Conservation (phyloP, 2,888 invertebrate species). For the Drosophila flavopinicola region DNA sequence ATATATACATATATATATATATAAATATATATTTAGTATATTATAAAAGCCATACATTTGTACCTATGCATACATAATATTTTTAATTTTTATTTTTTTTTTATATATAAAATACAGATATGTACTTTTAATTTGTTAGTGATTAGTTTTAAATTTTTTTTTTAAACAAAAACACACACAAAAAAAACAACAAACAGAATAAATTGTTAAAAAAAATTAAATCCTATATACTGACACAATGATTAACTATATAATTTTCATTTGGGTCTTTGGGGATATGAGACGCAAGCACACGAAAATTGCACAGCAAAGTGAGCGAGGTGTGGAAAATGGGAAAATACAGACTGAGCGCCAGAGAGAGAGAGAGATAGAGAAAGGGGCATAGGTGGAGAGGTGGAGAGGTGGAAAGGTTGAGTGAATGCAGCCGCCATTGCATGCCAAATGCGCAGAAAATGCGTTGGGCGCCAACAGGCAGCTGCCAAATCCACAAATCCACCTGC, state of each 20-base stretch:
- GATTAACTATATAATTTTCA: constrained; percentile 19
- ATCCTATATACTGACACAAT: constrained; percentile 7
- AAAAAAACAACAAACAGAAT: constrained; percentile 10
- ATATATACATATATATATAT: too few relatives aligned
- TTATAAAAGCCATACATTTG: constrained; percentile 34
- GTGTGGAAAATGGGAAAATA: background rate
- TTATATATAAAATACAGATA: constrained; percentile 9
- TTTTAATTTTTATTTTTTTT: constrained; percentile 13
- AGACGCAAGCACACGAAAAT: constrained; percentile 20
- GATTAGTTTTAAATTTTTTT: constrained; percentile 42
- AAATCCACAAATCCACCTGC: constrained; percentile 1
- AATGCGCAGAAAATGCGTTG: constrained; percentile 72
- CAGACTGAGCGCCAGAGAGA: background rate
- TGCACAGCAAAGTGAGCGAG: too few relatives aligned
- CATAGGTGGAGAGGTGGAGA: too few relatives aligned
- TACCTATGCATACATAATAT: constrained; percentile 35
- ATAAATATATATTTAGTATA: constrained; percentile 29
- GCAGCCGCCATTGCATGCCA: constrained; percentile 55
- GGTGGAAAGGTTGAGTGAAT: constrained; percentile 11
- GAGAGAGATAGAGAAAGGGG: background rate
- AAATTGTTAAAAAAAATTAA: constrained; percentile 17
- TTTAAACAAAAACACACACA: constrained; percentile 27
- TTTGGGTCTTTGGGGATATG: background rate
- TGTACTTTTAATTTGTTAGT: constrained; percentile 47
- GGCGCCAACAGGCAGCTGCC: constrained; percentile 18